Evolutionary conservation across 1,140 invertebrate genomes (phyloP), one percentile per base, ranked within the genome.

Genomic region (Diuraphis noxia): DNA sequence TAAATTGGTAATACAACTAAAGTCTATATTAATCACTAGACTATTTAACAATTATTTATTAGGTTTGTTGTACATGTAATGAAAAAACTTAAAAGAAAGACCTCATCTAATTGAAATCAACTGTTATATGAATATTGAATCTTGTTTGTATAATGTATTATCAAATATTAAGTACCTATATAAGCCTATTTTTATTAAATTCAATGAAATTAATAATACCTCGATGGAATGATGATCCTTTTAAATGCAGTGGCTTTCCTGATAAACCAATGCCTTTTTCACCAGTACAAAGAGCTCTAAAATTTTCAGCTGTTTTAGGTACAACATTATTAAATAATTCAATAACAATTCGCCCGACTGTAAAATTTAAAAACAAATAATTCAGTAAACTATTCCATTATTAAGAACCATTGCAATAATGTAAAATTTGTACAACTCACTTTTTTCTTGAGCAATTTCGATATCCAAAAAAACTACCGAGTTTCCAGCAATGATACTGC

Each of bases 281-380:
- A 34, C 98, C 98, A 0, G 97, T 98, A 93, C 98, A 99, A 5
- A 99, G 93, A 8, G 96, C 96, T 93, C 97, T 95, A 94, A 99
- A 99, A 94, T 99, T 99, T 94, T 98, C 97, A 84, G 96, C 96
- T 88, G 98, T 99, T 94, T 95, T 96, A 56, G 98, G 98, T 36
- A 97, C 97, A 92, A 97, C 94, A 95, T 99, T 96, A 93, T 96
- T 96, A 93, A 96, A 96, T 81, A 98, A 94, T 95, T 97, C 95
- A 93, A 98, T 96, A 30, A 98, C 94, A 72, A 98, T 95, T 93
- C 97, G 94, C 25, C 98, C 98, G 93, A 95, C 97, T 96, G 6
- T 88, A 92, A 30, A 94, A 94, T 93, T 93, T 92, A 93, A 93
- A 94, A 93, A 72, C 23, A 82, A 79, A 88, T 23, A 40, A 81